Percentiles rank a stretch among this genome's conserved stretches.
Evolutionary conservation across 2,888 invertebrate species (phyloP).

Genomic region (Aquatica leii): DNA sequence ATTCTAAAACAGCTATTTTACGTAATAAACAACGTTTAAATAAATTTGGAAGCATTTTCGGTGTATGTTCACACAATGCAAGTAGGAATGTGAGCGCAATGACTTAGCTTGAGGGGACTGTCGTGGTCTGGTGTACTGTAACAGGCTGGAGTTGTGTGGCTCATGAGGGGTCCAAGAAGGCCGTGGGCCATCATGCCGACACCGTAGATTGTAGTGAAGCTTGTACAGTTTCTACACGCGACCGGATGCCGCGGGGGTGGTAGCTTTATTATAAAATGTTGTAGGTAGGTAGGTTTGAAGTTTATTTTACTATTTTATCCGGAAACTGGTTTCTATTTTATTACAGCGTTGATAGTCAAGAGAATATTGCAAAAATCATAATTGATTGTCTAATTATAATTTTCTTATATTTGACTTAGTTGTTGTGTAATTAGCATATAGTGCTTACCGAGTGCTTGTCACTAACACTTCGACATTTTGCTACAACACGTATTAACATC

Average conservation of each 20-base stretch:
- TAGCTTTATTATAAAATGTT: constrained; percentile 57
- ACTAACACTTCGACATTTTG: too few relatives aligned
- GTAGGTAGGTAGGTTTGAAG: constrained; percentile 37
- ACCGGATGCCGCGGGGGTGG: constrained; percentile 61
- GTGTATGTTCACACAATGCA: constrained; percentile 42
- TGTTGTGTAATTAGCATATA: too few relatives aligned
- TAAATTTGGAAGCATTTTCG: constrained; percentile 36
- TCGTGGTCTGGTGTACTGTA: constrained; percentile 55
- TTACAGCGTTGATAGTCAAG: too few relatives aligned
- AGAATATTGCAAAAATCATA: too few relatives aligned
- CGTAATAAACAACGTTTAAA: constrained; percentile 28
- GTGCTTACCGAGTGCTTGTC: too few relatives aligned
- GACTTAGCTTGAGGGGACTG: constrained; percentile 56
- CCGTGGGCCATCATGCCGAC: constrained; percentile 56
- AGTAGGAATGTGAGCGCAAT: constrained; percentile 51
- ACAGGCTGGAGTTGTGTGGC: constrained; percentile 49
- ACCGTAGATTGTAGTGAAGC: constrained; percentile 50
- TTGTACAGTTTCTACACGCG: constrained; percentile 55
- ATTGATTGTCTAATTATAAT: too few relatives aligned
- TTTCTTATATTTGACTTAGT: too few relatives aligned
- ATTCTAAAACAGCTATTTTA: constrained; percentile 11
- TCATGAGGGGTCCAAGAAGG: constrained; percentile 52
- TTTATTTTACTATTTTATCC: constrained; percentile 27
- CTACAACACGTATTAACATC: too few relatives aligned
- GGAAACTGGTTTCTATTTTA: constrained; percentile 15